Evolutionary conservation across 2,113 vertebrate species (phyloP), one percentile per base, ranked within the genome.

Genomic region (Halcyon senegalensis): DNA sequence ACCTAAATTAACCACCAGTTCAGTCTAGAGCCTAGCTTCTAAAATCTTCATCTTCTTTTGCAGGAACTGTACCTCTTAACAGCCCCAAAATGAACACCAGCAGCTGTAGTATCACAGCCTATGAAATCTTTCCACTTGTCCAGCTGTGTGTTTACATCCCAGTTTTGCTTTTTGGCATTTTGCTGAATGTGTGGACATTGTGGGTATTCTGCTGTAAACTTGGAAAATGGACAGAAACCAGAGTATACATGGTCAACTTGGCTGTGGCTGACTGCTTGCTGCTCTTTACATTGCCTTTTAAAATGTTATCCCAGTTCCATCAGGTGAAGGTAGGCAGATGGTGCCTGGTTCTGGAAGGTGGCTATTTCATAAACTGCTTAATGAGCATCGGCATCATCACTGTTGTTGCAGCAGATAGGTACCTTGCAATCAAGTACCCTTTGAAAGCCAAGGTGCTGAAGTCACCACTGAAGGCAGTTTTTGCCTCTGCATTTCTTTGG

Each of bases 191-290:
- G 8, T 35, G 97, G 83, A 97, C 97, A 0, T 74, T 98, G 64
- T 97, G 98, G 94, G 97, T 97, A 15, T 97, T 99, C 87, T 98
- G 95, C 82, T 79, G 73, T 64, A 98, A 89, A 84, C 87, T 98
- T 19, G 12, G 15, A 33, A 94, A 68, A n/a, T 98, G 98, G 98
- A 98, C 97, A 2, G 98, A 98, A 97, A 97, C 98, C 20, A 96
- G 93, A 78, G 41, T 98, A 24, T 98, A 98, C 87, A 98, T 98
- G 97, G 94, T 89, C 82, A 98, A 97, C 92, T 94, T 98, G 94
- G 96, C 97, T 3, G 19, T 50, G 59, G 97, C 98, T 5, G 98
- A 98, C 97, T 96, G 96, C 48, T 89, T 97, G 41, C 91, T 98
- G 69, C 96, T 98, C 41, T 93, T 98, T 20, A 91, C 86, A 48